Evolutionary conservation across 2,888 invertebrate species (phyloP).

Genomic region (Amphipyra berbera): DNA sequence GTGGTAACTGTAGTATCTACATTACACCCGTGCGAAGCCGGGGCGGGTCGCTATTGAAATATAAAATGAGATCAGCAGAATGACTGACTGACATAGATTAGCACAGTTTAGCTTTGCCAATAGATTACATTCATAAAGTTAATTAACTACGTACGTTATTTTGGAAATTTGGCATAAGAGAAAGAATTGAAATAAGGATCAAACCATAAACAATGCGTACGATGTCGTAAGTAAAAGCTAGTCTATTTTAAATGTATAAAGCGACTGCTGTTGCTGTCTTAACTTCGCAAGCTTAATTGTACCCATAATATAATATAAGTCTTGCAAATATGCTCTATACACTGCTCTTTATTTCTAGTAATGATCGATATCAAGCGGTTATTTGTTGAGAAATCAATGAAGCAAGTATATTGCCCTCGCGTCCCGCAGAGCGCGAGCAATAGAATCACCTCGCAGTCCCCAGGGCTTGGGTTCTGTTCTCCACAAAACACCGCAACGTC

Average conservation of each 20-base stretch:
- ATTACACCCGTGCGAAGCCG: no score
- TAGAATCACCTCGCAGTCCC: constrained; percentile 71
- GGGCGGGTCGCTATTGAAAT: background rate
- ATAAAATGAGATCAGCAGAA: no score
- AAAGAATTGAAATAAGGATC: background rate
- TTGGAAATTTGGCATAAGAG: no score
- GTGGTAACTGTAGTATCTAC: no score
- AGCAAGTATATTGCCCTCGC: constrained; percentile 65
- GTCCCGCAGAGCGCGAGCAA: constrained; percentile 78
- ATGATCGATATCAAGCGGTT: constrained; percentile 58
- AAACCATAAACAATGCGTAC: background rate
- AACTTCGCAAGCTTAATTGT: background rate
- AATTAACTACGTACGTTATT: no score
- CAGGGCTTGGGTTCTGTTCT: constrained; percentile 65
- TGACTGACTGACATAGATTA: no score
- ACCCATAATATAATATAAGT: background rate
- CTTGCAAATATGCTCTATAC: background rate
- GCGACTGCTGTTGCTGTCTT: background rate
- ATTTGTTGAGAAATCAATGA: constrained; percentile 69
- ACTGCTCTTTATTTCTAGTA: constrained; percentile 16
- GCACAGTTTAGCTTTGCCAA: no score
- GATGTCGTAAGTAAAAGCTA: background rate
- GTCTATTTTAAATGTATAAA: background rate
- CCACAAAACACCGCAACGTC: constrained; percentile 82
- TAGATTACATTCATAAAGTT: no score